Base-by-base conservation (phyloP, 2,888 invertebrate genomes). In the Reticulitermes lucifugus region DNA sequence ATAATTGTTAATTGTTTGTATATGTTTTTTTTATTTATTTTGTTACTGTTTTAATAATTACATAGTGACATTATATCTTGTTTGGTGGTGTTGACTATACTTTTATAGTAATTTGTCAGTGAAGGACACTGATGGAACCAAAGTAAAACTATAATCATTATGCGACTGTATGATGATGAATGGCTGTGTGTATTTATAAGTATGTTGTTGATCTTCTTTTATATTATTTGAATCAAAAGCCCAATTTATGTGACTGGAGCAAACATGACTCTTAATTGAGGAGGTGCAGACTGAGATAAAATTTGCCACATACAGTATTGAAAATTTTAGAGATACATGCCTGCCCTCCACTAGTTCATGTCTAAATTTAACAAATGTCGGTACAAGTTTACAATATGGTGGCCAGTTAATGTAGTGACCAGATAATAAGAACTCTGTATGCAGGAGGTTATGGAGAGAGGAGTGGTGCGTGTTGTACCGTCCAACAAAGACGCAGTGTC, bases 121-220 rank as follows among this genome's bases (percentile, higher is more conserved):
- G 65, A 65, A 65, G 7, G 4, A 25, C 5, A 25, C n/a, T 65
- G 65, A 25, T 65, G 25, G 12, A 65, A 25, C 25, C 25, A 65
- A 25, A 55, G 55, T 55, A 55, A 55, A 55, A 55, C 14, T 55
- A 55, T 55, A 5, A 65, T 65, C 3, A 65, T n/a, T 25, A 65
- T 51, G 12, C 29, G 43, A 79, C 14, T 79, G 29, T 79, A 51
- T 55, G 55, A 51, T 51, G 25, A n/a, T 46, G 51, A 51, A 51
- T 79, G 79, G 25, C 25, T 79, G 51, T 79, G 51, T 55, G 25
- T 55, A 55, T 79, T 65, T 65, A 14, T 65, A 65, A n/a, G 18
- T 55, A 4, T 2, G 18, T 55, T 55, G 5, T 25, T 65, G 25
- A 22, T 18, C n/a, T 60, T 12, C 14, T 60, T 14, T 25, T n/a